A percentile compares a stretch with the other conserved stretches of the same genome.
These are phyloP conservation scores for Sylvietta virens DNA, from an alignment of 2,113 vertebrate species.

Conservation along the genomic window DNA sequence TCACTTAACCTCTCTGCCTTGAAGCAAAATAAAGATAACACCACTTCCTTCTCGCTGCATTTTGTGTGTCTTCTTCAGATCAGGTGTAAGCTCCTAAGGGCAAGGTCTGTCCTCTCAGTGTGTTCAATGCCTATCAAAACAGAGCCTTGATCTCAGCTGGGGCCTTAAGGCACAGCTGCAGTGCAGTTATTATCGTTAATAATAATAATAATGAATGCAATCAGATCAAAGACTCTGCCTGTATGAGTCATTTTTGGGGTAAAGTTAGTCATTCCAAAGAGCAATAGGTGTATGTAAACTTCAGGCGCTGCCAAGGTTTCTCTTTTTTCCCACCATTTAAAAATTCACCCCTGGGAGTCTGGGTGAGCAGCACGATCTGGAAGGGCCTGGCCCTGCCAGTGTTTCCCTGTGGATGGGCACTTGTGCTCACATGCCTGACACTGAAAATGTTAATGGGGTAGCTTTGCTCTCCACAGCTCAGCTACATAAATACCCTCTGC, in stretches of 20 bases:
- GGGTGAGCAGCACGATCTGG: not conserved
- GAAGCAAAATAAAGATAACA: not conserved
- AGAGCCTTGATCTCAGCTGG: conserved; percentile 63
- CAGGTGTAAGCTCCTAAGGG: conserved; percentile 44
- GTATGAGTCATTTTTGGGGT: conserved; percentile 42
- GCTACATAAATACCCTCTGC: not conserved
- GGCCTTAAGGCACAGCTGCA: conserved; percentile 34
- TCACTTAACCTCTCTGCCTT: not conserved
- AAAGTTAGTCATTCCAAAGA: conserved; percentile 31
- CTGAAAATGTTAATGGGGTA: not conserved
- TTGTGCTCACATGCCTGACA: conserved; percentile 39
- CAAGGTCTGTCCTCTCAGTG: conserved; percentile 24
- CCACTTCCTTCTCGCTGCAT: not conserved
- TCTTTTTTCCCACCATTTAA: conserved; percentile 48
- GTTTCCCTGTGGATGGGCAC: conserved; percentile 6
- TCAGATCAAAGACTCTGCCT: conserved; percentile 49
- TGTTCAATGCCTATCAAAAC: conserved; percentile 23
- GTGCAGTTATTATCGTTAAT: conserved; percentile 31
- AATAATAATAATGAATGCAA: conserved; percentile 21
- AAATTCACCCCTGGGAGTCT: conserved; percentile 8
- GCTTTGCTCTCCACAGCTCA: not conserved
- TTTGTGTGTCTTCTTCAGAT: not conserved
- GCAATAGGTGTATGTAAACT: conserved; percentile 40
- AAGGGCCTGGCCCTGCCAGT: not conserved
- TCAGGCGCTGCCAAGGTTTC: not conserved